Conservation (phyloP, 2,113 vertebrate species). For the Tragelaphus strepsiceros region DNA sequence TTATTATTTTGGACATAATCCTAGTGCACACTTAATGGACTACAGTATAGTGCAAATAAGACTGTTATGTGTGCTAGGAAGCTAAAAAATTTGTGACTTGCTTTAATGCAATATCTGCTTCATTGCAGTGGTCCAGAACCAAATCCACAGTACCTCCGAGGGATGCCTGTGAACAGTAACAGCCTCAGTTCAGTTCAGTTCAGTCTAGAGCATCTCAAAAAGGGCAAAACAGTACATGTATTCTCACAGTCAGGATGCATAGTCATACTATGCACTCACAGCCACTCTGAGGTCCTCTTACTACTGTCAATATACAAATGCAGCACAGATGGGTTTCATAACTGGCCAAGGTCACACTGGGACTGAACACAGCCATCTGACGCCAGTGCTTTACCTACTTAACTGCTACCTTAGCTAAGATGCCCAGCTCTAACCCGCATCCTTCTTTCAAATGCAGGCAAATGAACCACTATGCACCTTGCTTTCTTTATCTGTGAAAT, state of each 20-base stretch:
- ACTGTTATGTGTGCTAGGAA: neutral
- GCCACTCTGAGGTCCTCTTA: neutral
- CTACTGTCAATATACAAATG: neutral
- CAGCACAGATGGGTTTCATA: neutral
- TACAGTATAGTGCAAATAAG: neutral
- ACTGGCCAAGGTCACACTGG: neutral
- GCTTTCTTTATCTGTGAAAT: neutral
- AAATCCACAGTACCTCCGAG: neutral
- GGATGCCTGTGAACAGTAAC: neutral
- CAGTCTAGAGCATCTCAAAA: neutral
- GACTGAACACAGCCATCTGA: neutral
- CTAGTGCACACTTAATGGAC: neutral
- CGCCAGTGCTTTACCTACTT: neutral
- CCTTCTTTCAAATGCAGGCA: neutral
- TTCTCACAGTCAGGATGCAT: rapidly evolving
- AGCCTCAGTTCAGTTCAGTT: neutral
- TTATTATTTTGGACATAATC: neutral
- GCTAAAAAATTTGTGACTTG: neutral
- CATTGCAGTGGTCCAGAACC: neutral
- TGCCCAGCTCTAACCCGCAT: neutral
- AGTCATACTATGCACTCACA: neutral
- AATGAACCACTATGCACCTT: neutral
- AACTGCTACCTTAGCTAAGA: neutral
- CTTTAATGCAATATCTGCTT: neutral
- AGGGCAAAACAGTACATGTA: neutral